phyloP scores from a whole-genome alignment of 2,888 invertebrate genomes.

The Oasisia sp. region DNA sequence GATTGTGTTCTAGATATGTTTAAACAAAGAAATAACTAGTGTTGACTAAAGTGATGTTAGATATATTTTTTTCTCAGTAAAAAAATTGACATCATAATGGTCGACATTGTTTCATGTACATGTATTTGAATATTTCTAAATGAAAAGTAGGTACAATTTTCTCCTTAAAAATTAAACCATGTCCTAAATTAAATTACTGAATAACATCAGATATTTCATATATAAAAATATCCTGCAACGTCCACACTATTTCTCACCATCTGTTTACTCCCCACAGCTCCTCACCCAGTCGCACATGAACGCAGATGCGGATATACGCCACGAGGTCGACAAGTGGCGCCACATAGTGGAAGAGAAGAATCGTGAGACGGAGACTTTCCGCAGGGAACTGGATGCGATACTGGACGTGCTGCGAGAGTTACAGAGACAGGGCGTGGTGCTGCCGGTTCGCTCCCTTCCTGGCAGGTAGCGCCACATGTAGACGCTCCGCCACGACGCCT shows the following conservation, averaged over 20 bases:
- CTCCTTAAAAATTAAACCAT: neutral
- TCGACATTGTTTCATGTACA: neutral
- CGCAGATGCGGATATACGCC: constrained; percentile 50
- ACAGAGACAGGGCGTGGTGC: constrained; percentile 61
- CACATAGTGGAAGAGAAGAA: constrained; percentile 60
- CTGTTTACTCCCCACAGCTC: constrained; percentile 24
- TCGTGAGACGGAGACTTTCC: constrained; percentile 60
- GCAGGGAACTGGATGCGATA: constrained; percentile 62
- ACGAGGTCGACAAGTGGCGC: constrained; percentile 59
- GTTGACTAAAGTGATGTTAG: too few relatives aligned
- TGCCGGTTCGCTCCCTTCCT: constrained; percentile 45
- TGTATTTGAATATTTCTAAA: neutral
- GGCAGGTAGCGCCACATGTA: neutral
- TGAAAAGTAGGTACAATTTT: neutral
- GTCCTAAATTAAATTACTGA: neutral
- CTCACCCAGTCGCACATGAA: constrained; percentile 46
- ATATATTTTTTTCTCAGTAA: too few relatives aligned
- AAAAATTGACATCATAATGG: neutral
- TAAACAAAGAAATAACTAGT: too few relatives aligned
- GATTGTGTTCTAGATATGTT: too few relatives aligned
- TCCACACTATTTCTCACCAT: neutral
- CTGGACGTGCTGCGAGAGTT: constrained; percentile 58
- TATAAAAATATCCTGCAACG: constrained; percentile 20
- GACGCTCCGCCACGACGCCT: too few relatives aligned
- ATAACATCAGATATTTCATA: constrained; percentile 22